phyloP scores from a whole-genome alignment of 1,140 invertebrate species.

The Drosophila fuyamai region DNA sequence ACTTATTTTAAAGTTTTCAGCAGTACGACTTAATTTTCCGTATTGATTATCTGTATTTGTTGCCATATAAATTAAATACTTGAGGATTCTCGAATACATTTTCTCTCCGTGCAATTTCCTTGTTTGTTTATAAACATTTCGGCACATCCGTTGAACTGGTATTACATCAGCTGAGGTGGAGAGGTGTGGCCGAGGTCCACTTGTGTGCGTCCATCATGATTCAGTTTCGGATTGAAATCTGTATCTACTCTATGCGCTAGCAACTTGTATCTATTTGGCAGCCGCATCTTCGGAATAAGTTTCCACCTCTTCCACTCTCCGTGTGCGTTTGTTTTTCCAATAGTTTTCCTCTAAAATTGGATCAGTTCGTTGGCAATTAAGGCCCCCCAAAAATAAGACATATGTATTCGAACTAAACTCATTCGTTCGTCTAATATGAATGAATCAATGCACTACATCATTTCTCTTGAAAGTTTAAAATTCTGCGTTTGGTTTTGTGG shows the following conservation, averaged over 20 bases:
- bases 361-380: constrained; percentile 63
- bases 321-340: constrained; percentile 35
- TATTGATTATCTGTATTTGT: no score
- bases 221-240: constrained; percentile 27
- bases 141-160: constrained; percentile 26
- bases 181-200: constrained; percentile 32
- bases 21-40: no score
- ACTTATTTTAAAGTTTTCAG: no score
- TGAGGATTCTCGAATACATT: background rate
- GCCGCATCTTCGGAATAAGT: constrained; percentile 32
- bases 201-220: constrained; percentile 31
- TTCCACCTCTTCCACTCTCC: background rate
- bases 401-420: constrained; percentile 33
- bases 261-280: constrained; percentile 49
- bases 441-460: constrained; percentile 20
- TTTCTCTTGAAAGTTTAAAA: constrained; percentile 11
- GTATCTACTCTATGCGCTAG: constrained; percentile 28
- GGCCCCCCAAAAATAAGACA: constrained; percentile 45
- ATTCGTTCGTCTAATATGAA: constrained; percentile 32
- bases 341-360: constrained; percentile 66
- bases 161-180: constrained; percentile 39
- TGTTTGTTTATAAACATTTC: constrained; percentile 50
- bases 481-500: constrained; percentile 6
- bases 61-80: no score
- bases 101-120: constrained; percentile 5